phyloP scores from a whole-genome alignment of 2,113 vertebrate genomes.

The Xyliphius kryptos region DNA sequence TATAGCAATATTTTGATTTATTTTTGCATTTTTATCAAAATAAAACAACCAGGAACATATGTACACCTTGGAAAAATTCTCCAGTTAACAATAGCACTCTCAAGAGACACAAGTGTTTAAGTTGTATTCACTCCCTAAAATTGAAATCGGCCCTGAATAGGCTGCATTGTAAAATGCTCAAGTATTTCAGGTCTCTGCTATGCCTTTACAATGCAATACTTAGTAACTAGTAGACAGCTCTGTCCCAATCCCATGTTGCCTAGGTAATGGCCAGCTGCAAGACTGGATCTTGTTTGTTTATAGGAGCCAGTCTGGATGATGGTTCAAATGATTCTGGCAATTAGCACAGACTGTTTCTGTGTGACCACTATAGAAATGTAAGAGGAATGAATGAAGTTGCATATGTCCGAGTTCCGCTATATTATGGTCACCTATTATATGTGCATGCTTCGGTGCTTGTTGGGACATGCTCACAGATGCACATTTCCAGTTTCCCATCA shows the following conservation, averaged over 20 bases:
- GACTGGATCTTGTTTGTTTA: conserved; percentile 65
- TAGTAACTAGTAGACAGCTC: conserved; percentile 60
- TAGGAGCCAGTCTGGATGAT: conserved; percentile 61
- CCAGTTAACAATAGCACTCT: conserved; percentile 47
- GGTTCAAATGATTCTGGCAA: conserved; percentile 61
- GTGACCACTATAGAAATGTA: conserved; percentile 42
- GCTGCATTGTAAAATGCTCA: conserved; percentile 44
- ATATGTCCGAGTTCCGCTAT: conserved; percentile 40
- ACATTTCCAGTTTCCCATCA: too few species aligned
- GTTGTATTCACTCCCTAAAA: conserved; percentile 43
- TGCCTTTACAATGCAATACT: conserved; percentile 58
- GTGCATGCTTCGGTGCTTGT: conserved; percentile 27
- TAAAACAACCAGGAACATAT: conserved; percentile 34
- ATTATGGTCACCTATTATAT: conserved; percentile 22
- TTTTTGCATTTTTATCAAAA: conserved; percentile 11
- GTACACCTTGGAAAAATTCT: conserved; percentile 39
- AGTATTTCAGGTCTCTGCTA: conserved; percentile 47
- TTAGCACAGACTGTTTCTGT: conserved; percentile 53
- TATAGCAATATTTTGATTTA: too few species aligned
- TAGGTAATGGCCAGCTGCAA: conserved; percentile 71
- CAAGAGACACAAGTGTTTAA: conserved; percentile 37
- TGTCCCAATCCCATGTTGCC: conserved; percentile 63
- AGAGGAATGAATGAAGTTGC: conserved; percentile 42
- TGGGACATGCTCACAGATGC: conserved; percentile 10
- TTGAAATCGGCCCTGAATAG: conserved; percentile 43